These are phyloP conservation scores for Hycleus cichorii DNA, from an alignment of 1,140 invertebrate species.

Conservation along the genomic window DNA sequence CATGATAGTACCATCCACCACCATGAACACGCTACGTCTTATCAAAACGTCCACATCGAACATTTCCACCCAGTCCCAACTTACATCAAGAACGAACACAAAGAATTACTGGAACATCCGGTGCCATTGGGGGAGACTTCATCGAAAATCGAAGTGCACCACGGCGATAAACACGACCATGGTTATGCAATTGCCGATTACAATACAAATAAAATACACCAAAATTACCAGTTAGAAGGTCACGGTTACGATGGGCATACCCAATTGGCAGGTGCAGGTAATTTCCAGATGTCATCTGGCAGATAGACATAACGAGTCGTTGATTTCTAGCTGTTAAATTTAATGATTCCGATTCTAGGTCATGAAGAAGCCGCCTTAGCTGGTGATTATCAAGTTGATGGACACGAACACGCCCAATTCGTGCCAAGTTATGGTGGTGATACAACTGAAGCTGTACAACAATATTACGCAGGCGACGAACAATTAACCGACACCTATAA, in stretches of 20 bases:
- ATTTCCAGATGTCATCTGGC: neutral
- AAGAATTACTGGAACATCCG: constrained; percentile 52
- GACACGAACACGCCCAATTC: neutral
- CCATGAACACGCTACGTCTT: constrained; percentile 55
- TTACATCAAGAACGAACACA: constrained; percentile 57
- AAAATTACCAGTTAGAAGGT: neutral
- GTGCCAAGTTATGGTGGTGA: too few species aligned
- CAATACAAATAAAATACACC: constrained; percentile 1
- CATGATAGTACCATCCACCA: constrained; percentile 26
- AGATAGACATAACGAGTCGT: neutral
- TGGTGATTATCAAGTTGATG: constrained; percentile 5
- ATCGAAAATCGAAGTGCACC: constrained; percentile 26
- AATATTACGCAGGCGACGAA: too few species aligned
- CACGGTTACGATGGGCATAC: neutral
- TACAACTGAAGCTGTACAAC: too few species aligned
- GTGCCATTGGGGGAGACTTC: constrained; percentile 50
- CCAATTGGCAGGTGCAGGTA: neutral
- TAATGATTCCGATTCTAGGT: neutral
- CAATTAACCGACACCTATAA: too few species aligned
- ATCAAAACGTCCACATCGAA: constrained; percentile 57
- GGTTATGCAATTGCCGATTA: constrained; percentile 20
- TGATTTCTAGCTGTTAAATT: constrained; percentile 8
- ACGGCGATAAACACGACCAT: constrained; percentile 25
- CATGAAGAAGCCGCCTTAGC: neutral
- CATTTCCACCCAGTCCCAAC: constrained; percentile 58